Evolutionary conservation across 2,888 invertebrate species (phyloP), one percentile per base, ranked within the genome.

Genomic region (Isotomurus palustris): DNA sequence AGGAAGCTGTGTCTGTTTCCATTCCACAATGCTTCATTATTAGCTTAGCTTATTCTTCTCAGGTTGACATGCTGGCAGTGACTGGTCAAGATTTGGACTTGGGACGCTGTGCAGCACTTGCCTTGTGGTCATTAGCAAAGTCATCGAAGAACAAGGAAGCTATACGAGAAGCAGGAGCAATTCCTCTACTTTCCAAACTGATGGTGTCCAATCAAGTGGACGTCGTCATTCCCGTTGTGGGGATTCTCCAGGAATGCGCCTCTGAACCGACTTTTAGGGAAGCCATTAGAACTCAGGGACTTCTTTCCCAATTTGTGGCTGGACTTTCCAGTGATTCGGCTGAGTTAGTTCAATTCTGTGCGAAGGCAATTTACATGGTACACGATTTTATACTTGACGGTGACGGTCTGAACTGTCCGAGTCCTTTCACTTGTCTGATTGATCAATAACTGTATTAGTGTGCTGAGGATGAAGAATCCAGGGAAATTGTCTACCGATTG

Each of bases 161-260:
- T 82, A 68, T 91, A 87, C 84, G 84, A 84, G 72, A 87, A 82
- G 75, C 87, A 81, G 76, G 87, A 84, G 78, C 76, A 17, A 77
- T 79, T 54, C 76, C 79, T 1, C 72, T 80, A n/a, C 73, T 93
- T 74, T 88, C 88, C 0, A 82, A 83, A 70, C 80, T 90, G 36
- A 75, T 93, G 17, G 87, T 86, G 76, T 88, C 90, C 1, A 81
- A 85, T 14, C 90, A 92, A 73, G 84, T 88, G 59, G 86, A 88
- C 69, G 85, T 95, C 29, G 85, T 94, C 1, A 83, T 91, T 53
- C 92, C 93, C 3, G 87, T 89, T 1, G 87, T 90, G 72, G 94
- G 93, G 1, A 84, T 91, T 0, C 78, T 91, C 6, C 88, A 91
- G 73, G 87, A 90, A 76, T 91, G 91, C 72, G 86, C 90, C 0